phyloP scores from a whole-genome alignment of 53 echinoderm and acorn worm species.

The Antedon mediterranea region DNA sequence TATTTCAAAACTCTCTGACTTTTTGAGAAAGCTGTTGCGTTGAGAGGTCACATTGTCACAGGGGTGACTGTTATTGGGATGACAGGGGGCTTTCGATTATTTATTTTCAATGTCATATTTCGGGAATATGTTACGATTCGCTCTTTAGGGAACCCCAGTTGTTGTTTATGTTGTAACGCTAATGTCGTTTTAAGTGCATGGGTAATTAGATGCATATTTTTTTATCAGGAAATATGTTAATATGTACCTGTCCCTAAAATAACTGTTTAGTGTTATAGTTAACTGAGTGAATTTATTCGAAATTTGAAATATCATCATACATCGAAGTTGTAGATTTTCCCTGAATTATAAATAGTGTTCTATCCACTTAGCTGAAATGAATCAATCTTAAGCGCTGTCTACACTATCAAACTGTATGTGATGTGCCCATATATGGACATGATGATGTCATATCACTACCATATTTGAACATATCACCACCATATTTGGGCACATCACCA shows the following conservation, averaged over 20 bases:
- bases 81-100: background rate
- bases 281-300: background rate
- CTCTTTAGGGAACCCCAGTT: constrained; percentile 1
- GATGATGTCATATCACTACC: too few species aligned
- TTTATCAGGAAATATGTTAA: background rate
- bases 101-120: background rate
- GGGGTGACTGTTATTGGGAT: background rate
- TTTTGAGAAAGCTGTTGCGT: background rate
- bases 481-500: too few species aligned
- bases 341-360: background rate
- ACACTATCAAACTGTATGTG: too few species aligned
- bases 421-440: too few species aligned
- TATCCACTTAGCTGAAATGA: too few species aligned
- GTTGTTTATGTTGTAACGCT: background rate
- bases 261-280: background rate
- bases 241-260: background rate
- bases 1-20: background rate
- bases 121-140: background rate
- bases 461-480: too few species aligned
- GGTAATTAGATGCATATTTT: background rate
- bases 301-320: background rate
- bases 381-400: too few species aligned
- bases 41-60: background rate
- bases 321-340: background rate
- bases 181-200: background rate